Percentiles rank a stretch among this genome's conserved stretches.
These are phyloP conservation scores for Sesamia nonagrioides DNA, from an alignment of 1,140 invertebrate species.

Conservation along the genomic window DNA sequence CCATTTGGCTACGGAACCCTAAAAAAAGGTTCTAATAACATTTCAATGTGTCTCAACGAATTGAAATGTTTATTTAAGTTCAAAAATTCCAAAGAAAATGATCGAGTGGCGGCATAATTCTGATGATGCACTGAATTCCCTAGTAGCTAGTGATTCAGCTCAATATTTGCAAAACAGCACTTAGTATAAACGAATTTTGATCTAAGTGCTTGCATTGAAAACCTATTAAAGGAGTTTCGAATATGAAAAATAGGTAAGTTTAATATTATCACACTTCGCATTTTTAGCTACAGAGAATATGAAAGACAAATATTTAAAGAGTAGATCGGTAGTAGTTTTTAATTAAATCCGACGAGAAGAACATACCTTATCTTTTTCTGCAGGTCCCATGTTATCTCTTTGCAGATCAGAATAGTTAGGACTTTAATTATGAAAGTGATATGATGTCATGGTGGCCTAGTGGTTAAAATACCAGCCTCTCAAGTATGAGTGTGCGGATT, in stretches of 20 bases:
- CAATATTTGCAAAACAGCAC: not conserved
- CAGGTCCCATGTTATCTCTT: not conserved
- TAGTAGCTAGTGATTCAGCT: not conserved
- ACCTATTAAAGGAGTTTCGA: not conserved
- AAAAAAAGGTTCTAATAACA: too few relatives aligned
- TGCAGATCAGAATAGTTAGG: too few relatives aligned
- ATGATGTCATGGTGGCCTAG: too few relatives aligned
- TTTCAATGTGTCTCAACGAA: too few relatives aligned
- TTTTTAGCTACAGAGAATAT: not conserved
- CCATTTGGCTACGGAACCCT: too few relatives aligned
- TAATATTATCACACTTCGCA: not conserved
- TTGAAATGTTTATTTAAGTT: too few relatives aligned
- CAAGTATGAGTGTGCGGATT: too few relatives aligned
- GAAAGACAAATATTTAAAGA: not conserved
- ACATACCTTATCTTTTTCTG: not conserved
- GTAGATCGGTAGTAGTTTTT: not conserved
- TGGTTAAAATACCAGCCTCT: too few relatives aligned
- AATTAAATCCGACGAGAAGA: not conserved
- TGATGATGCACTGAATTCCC: not conserved
- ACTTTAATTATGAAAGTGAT: too few relatives aligned
- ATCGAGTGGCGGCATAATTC: not conserved
- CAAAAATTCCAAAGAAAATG: too few relatives aligned
- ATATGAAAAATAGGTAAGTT: not conserved
- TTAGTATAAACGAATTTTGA: not conserved
- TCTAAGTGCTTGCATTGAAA: conserved; percentile 9